Percentiles rank a stretch among this genome's conserved stretches.
phyloP scores from a whole-genome alignment of 92 coral and sea anemone genomes.

The Scolanthus callimorphus region DNA sequence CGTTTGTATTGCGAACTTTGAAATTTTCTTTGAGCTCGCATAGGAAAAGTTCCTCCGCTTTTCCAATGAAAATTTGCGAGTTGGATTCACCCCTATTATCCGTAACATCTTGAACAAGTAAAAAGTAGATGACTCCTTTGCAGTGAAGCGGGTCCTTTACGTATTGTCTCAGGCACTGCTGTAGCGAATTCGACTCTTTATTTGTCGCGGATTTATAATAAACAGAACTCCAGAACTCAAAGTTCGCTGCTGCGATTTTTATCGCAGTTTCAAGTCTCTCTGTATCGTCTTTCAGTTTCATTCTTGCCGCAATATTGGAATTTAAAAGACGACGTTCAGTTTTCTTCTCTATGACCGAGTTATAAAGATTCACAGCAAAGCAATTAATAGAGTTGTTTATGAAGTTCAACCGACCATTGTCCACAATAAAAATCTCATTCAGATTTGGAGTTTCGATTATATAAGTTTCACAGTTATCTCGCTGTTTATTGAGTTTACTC shows the following conservation, averaged over 20 bases:
- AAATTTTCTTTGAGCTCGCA: conserved; percentile 33
- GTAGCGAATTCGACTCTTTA: conserved; percentile 47
- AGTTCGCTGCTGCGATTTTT: conserved; percentile 72
- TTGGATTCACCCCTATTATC: conserved; percentile 38
- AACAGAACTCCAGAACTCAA: conserved; percentile 58
- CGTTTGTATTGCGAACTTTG: conserved; percentile 39
- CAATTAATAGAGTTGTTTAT: conserved; percentile 6
- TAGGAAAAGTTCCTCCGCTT: conserved; percentile 46
- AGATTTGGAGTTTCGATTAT: background rate
- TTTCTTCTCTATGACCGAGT: background rate
- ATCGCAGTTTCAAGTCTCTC: conserved; percentile 60
- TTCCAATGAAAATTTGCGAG: conserved; percentile 66
- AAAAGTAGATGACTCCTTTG: conserved; percentile 65
- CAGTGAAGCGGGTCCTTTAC: conserved; percentile 68
- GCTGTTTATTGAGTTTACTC: background rate
- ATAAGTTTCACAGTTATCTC: background rate
- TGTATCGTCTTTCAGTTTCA: conserved; percentile 44
- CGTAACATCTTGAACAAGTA: conserved; percentile 45
- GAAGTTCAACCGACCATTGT: conserved; percentile 12
- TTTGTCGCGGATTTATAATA: conserved; percentile 38
- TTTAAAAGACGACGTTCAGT: background rate
- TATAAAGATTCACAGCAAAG: background rate
- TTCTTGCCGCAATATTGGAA: conserved; percentile 7
- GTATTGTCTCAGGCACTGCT: conserved; percentile 48
- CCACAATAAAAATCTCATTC: conserved; percentile 12